A percentile compares a stretch with the other conserved stretches of the same genome.
These are phyloP conservation scores for Gastracanthus pulcherrimus DNA, from an alignment of 2,888 invertebrate genomes.

Conservation along the genomic window DNA sequence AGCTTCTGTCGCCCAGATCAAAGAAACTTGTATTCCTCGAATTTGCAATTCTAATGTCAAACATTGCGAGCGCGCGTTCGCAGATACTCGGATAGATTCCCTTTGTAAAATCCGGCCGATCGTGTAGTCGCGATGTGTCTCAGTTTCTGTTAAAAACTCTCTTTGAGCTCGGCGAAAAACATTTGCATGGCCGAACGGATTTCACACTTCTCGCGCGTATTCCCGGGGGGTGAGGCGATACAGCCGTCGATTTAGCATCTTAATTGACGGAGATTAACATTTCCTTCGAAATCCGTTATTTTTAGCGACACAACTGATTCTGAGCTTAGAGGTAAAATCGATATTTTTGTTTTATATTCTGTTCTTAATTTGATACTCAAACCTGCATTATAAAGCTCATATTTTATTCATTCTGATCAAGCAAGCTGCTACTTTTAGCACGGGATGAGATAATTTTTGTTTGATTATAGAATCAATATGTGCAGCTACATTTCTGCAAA, in stretches of 20 bases:
- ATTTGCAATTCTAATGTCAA: constrained; percentile 53
- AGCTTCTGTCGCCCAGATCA: constrained; percentile 39
- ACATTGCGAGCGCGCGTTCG: background rate
- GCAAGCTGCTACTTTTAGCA: too few species aligned
- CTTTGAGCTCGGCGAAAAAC: constrained; percentile 36
- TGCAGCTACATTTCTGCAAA: too few species aligned
- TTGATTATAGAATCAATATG: background rate
- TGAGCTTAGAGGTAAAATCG: background rate
- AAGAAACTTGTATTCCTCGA: constrained; percentile 36
- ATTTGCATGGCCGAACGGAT: constrained; percentile 41
- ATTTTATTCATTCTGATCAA: background rate
- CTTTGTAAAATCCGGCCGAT: constrained; percentile 44
- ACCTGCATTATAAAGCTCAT: too few species aligned
- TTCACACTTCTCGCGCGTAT: constrained; percentile 34
- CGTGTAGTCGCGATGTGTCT: background rate
- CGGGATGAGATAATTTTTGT: background rate
- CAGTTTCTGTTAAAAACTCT: constrained; percentile 26
- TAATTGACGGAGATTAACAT: constrained; percentile 2
- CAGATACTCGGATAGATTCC: constrained; percentile 14
- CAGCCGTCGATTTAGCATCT: constrained; percentile 28
- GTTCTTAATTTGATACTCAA: background rate
- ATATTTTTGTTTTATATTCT: background rate
- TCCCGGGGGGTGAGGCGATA: background rate
- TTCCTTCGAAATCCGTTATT: background rate
- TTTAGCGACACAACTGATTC: background rate